Evolutionary conservation across 2,797 vertebrate genomes (phyloP), one percentile per base, ranked within the genome.

Genomic region (Mus spretus): DNA sequence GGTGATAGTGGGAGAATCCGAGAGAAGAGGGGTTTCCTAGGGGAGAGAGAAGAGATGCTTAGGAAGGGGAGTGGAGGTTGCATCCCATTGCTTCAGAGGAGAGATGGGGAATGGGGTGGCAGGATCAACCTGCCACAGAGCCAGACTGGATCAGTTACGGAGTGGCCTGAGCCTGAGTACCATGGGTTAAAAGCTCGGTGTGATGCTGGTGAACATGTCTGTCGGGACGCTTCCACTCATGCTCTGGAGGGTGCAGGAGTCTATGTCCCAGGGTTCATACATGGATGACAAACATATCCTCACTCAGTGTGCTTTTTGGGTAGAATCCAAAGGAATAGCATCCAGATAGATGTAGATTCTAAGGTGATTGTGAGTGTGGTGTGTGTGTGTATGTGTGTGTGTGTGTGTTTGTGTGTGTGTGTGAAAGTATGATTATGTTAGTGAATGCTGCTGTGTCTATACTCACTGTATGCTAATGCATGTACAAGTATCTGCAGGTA

Each of bases 371-470:
- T 74, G 28, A 10, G 34, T 80, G 28, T 78, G 40, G 24, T 14
- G 4, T 57, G 70, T 74, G 40, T 55, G 1, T 5, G 13, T 24
- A 40, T 88, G 40, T 28, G 63, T 28, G 70, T 88, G 12, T 44
- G 74, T 77, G 53, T 40, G 15, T n/a, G 34, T 67, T 34, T 55
- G 22, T 70, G 61, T 40, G 12, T 31, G 77, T 10, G 47, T 24
- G 7, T 80, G 75, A 55, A 37, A 26, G 31, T 11, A 19, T 50
- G 47, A 19, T 3, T 3, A 15, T 34, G 22, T 13, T 14, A 11
- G 53, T 50, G 37, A 17, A 34, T 34, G 12, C 8, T 14, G 31
- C 1, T 24, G 10, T 0, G 2, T 4, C 20, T 24, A 0, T 20
- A 10, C 53, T 20, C 10, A 0, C 44, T 67, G 14, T 91, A 0